Base-by-base conservation (phyloP, 2,888 invertebrate genomes). In the Harpagoxenus sublaevis region DNA sequence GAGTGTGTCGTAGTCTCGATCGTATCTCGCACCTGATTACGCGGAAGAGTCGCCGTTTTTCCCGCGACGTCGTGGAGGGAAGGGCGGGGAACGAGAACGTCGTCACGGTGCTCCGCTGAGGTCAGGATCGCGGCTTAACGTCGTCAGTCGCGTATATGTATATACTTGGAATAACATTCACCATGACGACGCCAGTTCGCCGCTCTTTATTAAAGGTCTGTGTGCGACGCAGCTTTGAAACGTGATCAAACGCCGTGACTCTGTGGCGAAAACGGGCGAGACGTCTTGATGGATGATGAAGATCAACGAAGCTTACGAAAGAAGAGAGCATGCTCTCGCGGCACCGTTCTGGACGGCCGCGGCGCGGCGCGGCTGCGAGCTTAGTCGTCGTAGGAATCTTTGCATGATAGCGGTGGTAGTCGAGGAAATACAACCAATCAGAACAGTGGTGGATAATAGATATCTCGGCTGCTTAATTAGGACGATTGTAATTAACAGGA, bases 211-310 rank as follows among this genome's bases (percentile, higher is more conserved):
- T 88, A 89, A 87, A 88, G 89, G 63, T 55, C 55, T 84, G 83
- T 55, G 71, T 5, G 60, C 66, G 62, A n/a, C 74, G 71, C 31
- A 71, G 87, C 90, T 89, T 91, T 91, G 92, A 90, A 90, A 91
- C 89, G 90, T 85, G 91, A 92, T 90, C 91, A 92, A 92, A 92
- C 91, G 92, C 88, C 89, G 92, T 87, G 87, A 84, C 88, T 71
- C 85, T 73, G 78, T 60, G 74, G 60, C 77, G 82, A 81, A 84
- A 85, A 88, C 79, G 87, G 77, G 65, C 82, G 82, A 79, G 79
- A 73, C 85, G 81, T 79, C 84, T 84, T 86, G 89, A 88, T 86
- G 90, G 77, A 89, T 88, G 90, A 91, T 86, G 92, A 90, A 90
- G 89, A 89, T 90, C 90, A 86, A 88, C 88, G 90, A 88, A 86